These are phyloP conservation scores for Sapajus apella DNA, from an alignment of 2,113 vertebrate genomes.

Conservation along the genomic window DNA sequence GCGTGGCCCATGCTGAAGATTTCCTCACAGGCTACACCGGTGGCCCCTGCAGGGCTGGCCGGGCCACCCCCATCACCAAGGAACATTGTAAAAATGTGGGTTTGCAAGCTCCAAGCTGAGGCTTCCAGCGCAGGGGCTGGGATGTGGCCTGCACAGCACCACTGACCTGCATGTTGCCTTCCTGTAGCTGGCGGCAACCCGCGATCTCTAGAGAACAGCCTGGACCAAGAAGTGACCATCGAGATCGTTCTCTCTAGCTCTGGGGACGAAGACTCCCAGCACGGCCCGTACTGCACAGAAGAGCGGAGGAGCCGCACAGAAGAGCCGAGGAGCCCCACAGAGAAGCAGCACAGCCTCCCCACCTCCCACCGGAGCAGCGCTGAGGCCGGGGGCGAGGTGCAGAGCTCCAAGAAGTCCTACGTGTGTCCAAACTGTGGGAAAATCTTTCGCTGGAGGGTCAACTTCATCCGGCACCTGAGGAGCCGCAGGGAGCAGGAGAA, in stretches of 20 bases:
- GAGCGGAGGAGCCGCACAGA: neutral
- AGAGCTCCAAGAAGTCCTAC: slow-evolving; percentile 61
- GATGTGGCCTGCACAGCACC: neutral
- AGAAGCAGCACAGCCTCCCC: neutral
- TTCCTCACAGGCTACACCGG: neutral
- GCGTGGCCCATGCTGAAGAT: fast-evolving
- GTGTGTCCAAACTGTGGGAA: slow-evolving; percentile 75
- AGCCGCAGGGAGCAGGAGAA: slow-evolving; percentile 68
- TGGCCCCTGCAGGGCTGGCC: neutral
- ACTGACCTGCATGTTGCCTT: neutral
- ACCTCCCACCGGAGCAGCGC: neutral
- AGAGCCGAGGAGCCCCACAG: neutral
- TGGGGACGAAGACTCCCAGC: slow-evolving; percentile 71
- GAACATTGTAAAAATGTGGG: neutral
- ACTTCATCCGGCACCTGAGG: slow-evolving; percentile 75
- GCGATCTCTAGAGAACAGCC: neutral
- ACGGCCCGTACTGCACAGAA: neutral
- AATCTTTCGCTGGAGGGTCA: slow-evolving; percentile 77
- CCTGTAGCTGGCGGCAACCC: neutral
- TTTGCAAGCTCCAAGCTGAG: neutral
- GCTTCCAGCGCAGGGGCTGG: neutral
- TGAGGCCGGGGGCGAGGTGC: neutral
- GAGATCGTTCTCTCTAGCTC: slow-evolving; percentile 77
- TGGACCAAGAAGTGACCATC: slow-evolving; percentile 74
- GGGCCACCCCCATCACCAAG: fast-evolving